Evolutionary conservation across 2,113 vertebrate genomes (phyloP).

Genomic region (Cynocephalus volans): DNA sequence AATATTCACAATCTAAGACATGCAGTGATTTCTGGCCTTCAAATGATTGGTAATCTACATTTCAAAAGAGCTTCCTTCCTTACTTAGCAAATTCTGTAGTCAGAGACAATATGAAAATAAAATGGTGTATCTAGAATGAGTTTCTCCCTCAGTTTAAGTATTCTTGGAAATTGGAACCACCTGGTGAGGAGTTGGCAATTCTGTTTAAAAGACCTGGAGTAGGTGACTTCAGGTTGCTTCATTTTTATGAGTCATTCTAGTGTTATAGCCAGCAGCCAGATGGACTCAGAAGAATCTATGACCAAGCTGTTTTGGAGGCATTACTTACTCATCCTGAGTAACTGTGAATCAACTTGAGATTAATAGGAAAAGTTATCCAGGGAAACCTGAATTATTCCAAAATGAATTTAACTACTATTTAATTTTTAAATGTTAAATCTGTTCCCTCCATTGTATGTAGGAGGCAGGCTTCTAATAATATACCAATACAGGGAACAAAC

Average conservation of each 20-base stretch:
- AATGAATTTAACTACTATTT: background rate
- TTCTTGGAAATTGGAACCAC: slow-evolving; percentile 81
- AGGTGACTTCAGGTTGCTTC: slow-evolving; percentile 81
- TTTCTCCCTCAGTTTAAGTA: slow-evolving; percentile 66
- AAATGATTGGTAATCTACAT: slow-evolving; percentile 71
- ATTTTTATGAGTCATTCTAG: slow-evolving; percentile 71
- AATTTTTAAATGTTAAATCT: slow-evolving; percentile 9
- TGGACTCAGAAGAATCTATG: slow-evolving; percentile 2
- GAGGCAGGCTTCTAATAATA: slow-evolving; percentile 1
- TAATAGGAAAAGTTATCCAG: background rate
- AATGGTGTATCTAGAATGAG: slow-evolving; percentile 58
- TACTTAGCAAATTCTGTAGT: slow-evolving; percentile 37
- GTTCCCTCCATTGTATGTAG: background rate
- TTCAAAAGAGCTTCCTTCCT: slow-evolving; percentile 74
- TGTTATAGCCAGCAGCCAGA: slow-evolving; percentile 72
- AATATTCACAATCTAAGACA: slow-evolving; percentile 21
- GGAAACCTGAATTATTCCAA: slow-evolving; percentile 8
- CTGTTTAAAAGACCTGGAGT: slow-evolving; percentile 74
- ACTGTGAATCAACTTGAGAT: slow-evolving; percentile 22
- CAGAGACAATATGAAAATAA: slow-evolving; percentile 75
- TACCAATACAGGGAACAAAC: background rate
- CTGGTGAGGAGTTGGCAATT: slow-evolving; percentile 69
- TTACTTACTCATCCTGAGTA: background rate
- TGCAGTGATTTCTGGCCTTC: slow-evolving; percentile 49
- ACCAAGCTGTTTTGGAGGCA: slow-evolving; percentile 15